Conservation (phyloP, 2,797 vertebrate species). For the Smutsia temminckii region DNA sequence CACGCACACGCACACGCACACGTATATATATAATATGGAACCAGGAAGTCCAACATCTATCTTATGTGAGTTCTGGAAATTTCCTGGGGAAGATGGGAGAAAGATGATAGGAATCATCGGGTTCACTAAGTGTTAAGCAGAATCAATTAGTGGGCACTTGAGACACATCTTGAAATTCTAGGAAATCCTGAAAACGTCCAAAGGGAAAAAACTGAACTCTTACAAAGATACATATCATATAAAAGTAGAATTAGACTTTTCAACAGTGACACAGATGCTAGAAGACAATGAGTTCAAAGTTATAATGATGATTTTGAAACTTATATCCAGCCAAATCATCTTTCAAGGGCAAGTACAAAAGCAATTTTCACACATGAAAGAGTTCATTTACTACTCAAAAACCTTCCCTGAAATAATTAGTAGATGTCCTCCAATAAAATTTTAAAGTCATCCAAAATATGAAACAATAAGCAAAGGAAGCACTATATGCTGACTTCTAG, state of each 20-base stretch:
- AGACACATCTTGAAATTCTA: background rate
- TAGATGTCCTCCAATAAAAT: background rate
- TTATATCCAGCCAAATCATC: background rate
- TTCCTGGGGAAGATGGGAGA: background rate
- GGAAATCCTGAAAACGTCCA: background rate
- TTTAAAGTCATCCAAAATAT: slow-evolving; percentile 24
- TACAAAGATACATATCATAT: background rate
- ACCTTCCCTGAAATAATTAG: slow-evolving; percentile 16
- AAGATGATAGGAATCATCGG: background rate
- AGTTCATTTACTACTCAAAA: slow-evolving; percentile 16
- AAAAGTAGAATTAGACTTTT: background rate
- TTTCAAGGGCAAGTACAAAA: slow-evolving; percentile 24
- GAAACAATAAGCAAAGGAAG: slow-evolving; percentile 26
- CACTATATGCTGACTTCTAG: slow-evolving; percentile 27
- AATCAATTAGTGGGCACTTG: background rate
- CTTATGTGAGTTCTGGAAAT: slow-evolving; percentile 30
- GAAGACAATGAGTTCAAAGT: slow-evolving; percentile 40
- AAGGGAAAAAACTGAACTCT: slow-evolving; percentile 39
- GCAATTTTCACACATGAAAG: slow-evolving; percentile 16
- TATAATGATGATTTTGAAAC: background rate
- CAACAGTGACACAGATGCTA: background rate
- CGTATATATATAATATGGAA: background rate
- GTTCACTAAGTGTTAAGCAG: background rate
- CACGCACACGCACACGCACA: too few species aligned
- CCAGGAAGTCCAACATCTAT: background rate